Conservation (phyloP, 2,797 vertebrate genomes). For the Pseudocheirus occidentalis region DNA sequence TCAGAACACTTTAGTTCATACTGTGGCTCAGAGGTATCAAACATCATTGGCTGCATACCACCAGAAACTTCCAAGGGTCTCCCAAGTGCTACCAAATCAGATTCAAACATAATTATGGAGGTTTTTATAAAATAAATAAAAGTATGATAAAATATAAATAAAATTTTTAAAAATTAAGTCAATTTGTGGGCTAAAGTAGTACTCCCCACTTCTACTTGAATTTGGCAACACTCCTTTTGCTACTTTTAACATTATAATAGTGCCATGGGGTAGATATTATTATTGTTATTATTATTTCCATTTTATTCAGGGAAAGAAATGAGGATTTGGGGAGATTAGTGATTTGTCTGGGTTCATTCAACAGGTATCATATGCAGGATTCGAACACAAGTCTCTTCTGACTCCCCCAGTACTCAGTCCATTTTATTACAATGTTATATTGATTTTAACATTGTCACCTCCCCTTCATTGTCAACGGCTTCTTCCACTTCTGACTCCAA, state of each 20-base stretch:
- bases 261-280: not conserved
- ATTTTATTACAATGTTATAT: not conserved
- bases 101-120: not conserved
- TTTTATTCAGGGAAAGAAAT: no score
- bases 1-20: not conserved
- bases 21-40: not conserved
- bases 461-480: not conserved
- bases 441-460: not conserved
- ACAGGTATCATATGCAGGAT: not conserved
- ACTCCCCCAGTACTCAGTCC: no score
- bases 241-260: not conserved
- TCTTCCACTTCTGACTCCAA: not conserved
- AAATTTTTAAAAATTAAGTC: not conserved
- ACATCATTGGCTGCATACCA: not conserved
- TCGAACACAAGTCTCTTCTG: no score
- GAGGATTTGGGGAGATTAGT: not conserved
- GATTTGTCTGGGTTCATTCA: not conserved
- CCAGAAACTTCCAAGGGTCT: not conserved
- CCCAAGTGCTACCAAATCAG: not conserved
- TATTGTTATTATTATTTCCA: no score
- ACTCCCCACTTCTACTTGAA: not conserved
- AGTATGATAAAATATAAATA: not conserved
- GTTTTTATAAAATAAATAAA: not conserved
- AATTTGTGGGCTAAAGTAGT: not conserved
- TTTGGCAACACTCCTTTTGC: not conserved